These are phyloP conservation scores for Chondrosia reniformis DNA, from an alignment of 37 sponge, comb jelly and placozoan genomes.

Conservation along the genomic window DNA sequence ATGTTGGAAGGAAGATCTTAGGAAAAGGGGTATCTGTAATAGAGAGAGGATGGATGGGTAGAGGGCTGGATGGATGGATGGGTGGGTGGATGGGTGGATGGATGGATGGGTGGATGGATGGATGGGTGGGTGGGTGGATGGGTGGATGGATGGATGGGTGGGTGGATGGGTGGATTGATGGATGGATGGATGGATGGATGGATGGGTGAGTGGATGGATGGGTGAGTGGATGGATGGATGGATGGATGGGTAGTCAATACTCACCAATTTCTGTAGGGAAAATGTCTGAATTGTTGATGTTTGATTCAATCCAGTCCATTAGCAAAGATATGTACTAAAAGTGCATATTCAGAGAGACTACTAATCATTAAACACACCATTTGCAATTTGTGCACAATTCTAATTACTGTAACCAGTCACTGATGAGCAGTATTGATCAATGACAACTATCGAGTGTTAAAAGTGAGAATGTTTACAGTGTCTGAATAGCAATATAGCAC, in stretches of 20 bases:
- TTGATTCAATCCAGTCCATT: conserved; percentile 88
- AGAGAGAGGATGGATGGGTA: background rate
- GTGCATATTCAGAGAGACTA: too few species aligned
- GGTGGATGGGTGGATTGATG: background rate
- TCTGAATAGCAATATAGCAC: too few species aligned
- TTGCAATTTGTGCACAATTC: too few species aligned
- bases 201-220: too few species aligned
- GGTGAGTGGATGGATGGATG: background rate
- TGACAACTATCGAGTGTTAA: too few species aligned
- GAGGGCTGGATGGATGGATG: background rate
- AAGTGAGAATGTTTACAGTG: too few species aligned
- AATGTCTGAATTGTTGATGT: conserved; percentile 66
- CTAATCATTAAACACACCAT: too few species aligned
- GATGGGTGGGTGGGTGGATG: background rate
- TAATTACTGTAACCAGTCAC: too few species aligned
- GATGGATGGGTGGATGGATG: background rate
- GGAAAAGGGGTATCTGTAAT: conserved; percentile 76
- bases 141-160: background rate
- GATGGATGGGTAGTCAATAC: background rate
- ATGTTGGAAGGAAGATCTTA: conserved; percentile 61
- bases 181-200: too few species aligned
- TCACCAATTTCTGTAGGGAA: conserved; percentile 77
- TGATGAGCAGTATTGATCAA: too few species aligned
- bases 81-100: background rate
- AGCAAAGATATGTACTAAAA: conserved; percentile 71